phyloP scores from a whole-genome alignment of 2,113 vertebrate species.

The Apteryx mantelli region DNA sequence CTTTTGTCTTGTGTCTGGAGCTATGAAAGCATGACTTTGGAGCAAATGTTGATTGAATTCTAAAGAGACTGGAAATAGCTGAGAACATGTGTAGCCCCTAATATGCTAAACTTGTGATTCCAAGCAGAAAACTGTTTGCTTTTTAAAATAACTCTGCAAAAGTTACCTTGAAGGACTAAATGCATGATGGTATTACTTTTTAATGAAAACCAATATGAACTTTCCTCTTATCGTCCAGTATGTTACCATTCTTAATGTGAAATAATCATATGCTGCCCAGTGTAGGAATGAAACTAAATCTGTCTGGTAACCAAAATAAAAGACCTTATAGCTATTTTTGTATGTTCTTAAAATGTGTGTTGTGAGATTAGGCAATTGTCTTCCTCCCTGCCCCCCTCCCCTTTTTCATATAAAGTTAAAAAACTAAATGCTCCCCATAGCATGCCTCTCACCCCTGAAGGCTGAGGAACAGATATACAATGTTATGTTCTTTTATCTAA shows the following conservation, averaged over 20 bases:
- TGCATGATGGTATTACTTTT: slow-evolving; percentile 20
- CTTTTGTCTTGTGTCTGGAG: slow-evolving; percentile 38
- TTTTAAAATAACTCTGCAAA: slow-evolving; percentile 38
- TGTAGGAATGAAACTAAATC: slow-evolving; percentile 15
- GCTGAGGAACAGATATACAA: neutral
- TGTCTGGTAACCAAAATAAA: slow-evolving; percentile 55
- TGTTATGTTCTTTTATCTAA: neutral
- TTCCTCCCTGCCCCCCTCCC: neutral
- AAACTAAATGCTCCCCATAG: neutral
- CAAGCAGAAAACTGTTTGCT: slow-evolving; percentile 4
- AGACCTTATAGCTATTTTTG: slow-evolving; percentile 44
- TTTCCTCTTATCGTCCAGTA: neutral
- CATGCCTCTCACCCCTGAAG: neutral
- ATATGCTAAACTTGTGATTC: slow-evolving; percentile 19
- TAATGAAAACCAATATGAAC: slow-evolving; percentile 34
- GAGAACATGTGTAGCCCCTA: neutral
- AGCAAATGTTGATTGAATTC: slow-evolving; percentile 49
- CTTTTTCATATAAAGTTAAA: neutral
- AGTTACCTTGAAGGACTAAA: slow-evolving; percentile 42
- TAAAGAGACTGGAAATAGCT: neutral
- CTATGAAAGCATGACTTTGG: slow-evolving; percentile 11
- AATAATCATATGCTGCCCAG: slow-evolving; percentile 43
- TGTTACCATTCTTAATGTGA: slow-evolving; percentile 42
- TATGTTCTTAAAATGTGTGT: slow-evolving; percentile 51
- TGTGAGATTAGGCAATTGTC: slow-evolving; percentile 37